A percentile compares a stretch with the other conserved stretches of the same genome.
Evolutionary conservation across 2,888 invertebrate genomes (phyloP).

Genomic region (Syrista parreyssii): DNA sequence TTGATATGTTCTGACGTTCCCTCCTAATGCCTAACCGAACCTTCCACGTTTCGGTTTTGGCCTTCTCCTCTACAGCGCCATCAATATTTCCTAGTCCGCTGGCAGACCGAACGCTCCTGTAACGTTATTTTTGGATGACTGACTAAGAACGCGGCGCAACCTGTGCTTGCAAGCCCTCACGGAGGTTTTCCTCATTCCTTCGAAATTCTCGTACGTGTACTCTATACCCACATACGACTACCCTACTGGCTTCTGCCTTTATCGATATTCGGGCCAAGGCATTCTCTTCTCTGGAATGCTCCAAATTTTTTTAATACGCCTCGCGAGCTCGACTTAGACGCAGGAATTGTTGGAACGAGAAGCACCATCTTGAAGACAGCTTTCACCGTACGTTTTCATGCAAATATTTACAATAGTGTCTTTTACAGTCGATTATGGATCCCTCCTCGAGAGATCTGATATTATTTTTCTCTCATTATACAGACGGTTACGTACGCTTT

Average conservation of each 20-base stretch:
- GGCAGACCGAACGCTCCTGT: slow-evolving; percentile 36
- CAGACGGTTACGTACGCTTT: too few relatives aligned
- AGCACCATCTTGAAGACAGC: not conserved
- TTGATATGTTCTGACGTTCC: slow-evolving; percentile 7
- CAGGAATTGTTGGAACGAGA: not conserved
- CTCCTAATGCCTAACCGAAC: slow-evolving; percentile 10
- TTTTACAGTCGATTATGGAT: not conserved
- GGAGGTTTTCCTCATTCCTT: slow-evolving; percentile 14
- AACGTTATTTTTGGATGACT: slow-evolving; percentile 45
- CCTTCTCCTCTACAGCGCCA: not conserved
- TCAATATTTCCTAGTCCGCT: slow-evolving; percentile 10
- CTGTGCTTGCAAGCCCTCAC: slow-evolving; percentile 24
- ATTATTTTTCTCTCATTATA: not conserved
- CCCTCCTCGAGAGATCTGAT: not conserved
- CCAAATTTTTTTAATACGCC: not conserved
- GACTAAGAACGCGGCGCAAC: slow-evolving; percentile 38
- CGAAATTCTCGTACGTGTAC: not conserved
- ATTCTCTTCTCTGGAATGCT: not conserved
- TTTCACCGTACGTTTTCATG: not conserved
- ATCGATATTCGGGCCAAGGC: not conserved
- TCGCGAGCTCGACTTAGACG: not conserved
- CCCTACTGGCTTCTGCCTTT: not conserved
- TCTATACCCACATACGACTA: not conserved
- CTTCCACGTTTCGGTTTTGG: slow-evolving; percentile 26
- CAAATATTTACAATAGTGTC: not conserved